Percentiles rank a stretch among this genome's conserved stretches.
These are phyloP conservation scores for Podarcis cretensis DNA, from an alignment of 2,113 vertebrate genomes.

Conservation along the genomic window DNA sequence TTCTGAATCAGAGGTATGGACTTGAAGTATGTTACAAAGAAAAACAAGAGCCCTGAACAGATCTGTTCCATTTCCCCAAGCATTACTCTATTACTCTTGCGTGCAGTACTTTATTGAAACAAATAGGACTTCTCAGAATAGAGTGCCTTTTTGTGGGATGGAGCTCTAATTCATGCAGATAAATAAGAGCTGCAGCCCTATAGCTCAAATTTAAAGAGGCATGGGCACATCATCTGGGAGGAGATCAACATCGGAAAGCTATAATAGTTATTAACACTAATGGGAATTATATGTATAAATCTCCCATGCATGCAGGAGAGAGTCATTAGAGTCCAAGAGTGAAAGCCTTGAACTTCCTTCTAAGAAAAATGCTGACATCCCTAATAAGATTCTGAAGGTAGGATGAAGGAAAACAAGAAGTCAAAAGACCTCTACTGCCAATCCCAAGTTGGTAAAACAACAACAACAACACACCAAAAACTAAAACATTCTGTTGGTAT, in stretches of 20 bases:
- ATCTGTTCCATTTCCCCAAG: neutral
- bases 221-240: neutral
- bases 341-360: constrained; percentile 12
- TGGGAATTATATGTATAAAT: constrained; percentile 10
- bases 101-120: neutral
- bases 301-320: constrained; percentile 11
- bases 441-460: neutral
- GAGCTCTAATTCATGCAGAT: neutral
- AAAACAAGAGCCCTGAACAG: neutral
- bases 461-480: no score
- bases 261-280: constrained; percentile 26
- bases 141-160: neutral
- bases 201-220: constrained; percentile 17
- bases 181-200: constrained; percentile 9
- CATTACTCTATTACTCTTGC: neutral
- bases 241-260: constrained; percentile 1
- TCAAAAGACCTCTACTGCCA: neutral
- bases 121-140: constrained; percentile 6
- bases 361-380: constrained; percentile 23
- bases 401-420: constrained; percentile 36
- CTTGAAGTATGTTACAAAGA: neutral
- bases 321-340: neutral
- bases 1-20: neutral
- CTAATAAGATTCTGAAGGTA: constrained; percentile 30
- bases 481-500: neutral